Conservation (phyloP, 2,113 vertebrate species). For the Paedocypris sp. region DNA sequence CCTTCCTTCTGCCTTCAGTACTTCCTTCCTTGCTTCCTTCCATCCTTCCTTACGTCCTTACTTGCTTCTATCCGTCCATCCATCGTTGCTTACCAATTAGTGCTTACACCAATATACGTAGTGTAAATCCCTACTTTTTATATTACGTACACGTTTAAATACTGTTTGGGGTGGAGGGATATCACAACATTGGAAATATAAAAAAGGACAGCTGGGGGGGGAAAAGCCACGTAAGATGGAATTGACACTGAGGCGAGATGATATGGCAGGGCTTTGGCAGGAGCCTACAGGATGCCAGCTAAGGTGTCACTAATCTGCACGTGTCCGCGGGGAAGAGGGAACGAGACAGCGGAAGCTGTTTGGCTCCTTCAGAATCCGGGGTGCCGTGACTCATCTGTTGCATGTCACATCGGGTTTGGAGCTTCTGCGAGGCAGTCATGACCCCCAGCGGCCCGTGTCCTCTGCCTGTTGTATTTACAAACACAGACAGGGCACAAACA, state of each 20-base stretch:
- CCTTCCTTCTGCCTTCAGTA: too few relatives aligned
- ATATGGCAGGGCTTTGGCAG: slow-evolving; percentile 2
- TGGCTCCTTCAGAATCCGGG: slow-evolving; percentile 48
- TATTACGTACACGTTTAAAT: too few relatives aligned
- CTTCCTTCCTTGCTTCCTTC: too few relatives aligned
- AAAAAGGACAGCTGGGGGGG: neutral
- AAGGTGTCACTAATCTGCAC: slow-evolving; percentile 12
- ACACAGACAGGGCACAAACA: slow-evolving; percentile 20
- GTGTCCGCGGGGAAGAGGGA: slow-evolving; percentile 17
- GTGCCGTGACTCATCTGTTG: slow-evolving; percentile 57
- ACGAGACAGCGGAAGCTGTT: slow-evolving; percentile 12
- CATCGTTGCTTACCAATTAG: too few relatives aligned
- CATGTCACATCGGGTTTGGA: slow-evolving; percentile 50
- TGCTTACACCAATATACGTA: too few relatives aligned
- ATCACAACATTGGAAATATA: too few relatives aligned
- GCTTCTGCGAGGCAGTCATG: slow-evolving; percentile 28
- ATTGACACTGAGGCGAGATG: neutral
- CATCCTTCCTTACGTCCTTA: too few relatives aligned
- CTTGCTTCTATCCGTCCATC: too few relatives aligned
- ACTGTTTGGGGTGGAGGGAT: too few relatives aligned
- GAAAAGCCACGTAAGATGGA: neutral
- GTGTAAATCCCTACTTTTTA: too few relatives aligned
- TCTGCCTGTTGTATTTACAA: slow-evolving; percentile 43
- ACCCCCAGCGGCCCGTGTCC: slow-evolving; percentile 25
- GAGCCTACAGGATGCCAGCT: neutral